Base-by-base conservation (phyloP, 2,797 vertebrate species). In the Sebastes vulpes region DNA sequence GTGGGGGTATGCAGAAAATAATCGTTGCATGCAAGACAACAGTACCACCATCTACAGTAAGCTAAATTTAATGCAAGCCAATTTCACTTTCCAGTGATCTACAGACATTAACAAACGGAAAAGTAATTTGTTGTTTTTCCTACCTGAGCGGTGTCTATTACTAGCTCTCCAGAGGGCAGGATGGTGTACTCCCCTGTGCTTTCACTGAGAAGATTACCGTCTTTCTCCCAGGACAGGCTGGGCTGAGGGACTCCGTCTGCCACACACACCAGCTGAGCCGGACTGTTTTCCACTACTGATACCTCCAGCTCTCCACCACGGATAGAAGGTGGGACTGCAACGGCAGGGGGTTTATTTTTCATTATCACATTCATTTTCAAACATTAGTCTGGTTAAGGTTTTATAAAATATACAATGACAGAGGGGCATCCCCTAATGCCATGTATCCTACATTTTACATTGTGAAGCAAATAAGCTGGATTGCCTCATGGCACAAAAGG, bases 311-410 rank as follows among this genome's bases (percentile, higher is more conserved):
- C 94, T 0, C 79, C 91, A 23, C 74, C 94, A n/a, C 10, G 96
- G 70, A 99, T 98, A 63, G 96, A 96, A 29, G 99, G 98, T 29
- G 99, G 98, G 50, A 98, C 99, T 99, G 82, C 42, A 68, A 77
- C 71, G 20, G 12, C 1, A 48, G 20, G 8, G 46, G 18, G 46
- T n/a, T n/a, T 0, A 48, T 48, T 50, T 50, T 52, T 2, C 3
- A 60, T 8, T 9, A 9, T 16, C 56, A 48, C 46, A 38, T 10
- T 42, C 0, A n/a, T 5, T 53, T 18, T 11, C 14, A 38, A 58
- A 23, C 18, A 28, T 28, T 14, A 2, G 18, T 59, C 46, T n/a
- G 1, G 16, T 26, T 46, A 21, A 11, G 9, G 9, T 26, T 54
- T 48, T 14, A 50, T 26, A 11, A 50, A 68, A 64, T 11, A 31